These are phyloP conservation scores for Chamaetylas fuelleborni DNA, from an alignment of 2,113 vertebrate genomes.

Conservation along the genomic window DNA sequence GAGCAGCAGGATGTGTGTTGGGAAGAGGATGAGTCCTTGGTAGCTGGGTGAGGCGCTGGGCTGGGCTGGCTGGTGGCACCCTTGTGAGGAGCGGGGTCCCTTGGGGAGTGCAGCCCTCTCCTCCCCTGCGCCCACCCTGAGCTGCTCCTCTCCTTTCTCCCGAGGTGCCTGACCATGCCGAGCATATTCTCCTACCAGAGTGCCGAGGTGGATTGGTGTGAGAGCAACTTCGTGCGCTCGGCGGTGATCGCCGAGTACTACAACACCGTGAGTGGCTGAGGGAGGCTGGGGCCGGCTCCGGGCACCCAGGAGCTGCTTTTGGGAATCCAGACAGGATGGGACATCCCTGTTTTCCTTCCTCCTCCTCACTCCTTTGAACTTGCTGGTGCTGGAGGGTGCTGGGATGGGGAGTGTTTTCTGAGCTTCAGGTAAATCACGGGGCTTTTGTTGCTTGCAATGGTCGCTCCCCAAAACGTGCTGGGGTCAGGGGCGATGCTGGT, in stretches of 20 bases:
- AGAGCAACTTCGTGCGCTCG: slow-evolving; percentile 87
- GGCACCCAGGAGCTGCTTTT: neutral
- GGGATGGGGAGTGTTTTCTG: neutral
- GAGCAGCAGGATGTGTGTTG: neutral
- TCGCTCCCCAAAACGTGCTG: neutral
- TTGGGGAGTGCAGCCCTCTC: neutral
- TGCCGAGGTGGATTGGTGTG: slow-evolving; percentile 96
- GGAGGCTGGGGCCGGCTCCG: neutral
- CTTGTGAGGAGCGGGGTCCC: neutral
- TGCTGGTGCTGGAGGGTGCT: neutral
- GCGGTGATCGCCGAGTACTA: slow-evolving; percentile 89
- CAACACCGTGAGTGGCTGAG: slow-evolving; percentile 84
- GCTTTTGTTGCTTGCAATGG: neutral
- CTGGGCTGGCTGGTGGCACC: neutral
- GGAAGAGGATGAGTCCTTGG: neutral
- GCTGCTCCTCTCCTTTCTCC: neutral
- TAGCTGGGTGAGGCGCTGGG: neutral
- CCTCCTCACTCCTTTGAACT: neutral
- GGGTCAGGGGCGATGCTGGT: neutral
- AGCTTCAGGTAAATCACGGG: neutral
- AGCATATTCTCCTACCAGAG: slow-evolving; percentile 88
- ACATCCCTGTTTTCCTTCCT: neutral
- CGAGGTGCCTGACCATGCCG: slow-evolving; percentile 67
- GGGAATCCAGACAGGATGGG: neutral
- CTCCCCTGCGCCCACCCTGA: neutral